phyloP scores from a whole-genome alignment of 2,797 vertebrate species.

The Pterois miles region DNA sequence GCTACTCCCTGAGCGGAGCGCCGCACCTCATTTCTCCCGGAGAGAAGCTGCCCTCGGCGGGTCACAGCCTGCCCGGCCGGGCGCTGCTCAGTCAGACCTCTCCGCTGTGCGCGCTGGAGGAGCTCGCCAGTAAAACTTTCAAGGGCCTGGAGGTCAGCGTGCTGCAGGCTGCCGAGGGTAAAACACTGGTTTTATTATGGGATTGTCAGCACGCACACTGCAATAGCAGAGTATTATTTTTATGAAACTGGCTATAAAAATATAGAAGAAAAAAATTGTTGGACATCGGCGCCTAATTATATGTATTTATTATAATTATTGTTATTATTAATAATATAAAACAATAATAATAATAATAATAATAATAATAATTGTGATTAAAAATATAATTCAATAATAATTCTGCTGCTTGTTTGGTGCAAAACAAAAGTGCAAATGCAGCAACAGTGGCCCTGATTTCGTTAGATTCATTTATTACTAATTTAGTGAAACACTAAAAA shows the following conservation, averaged over 20 bases:
- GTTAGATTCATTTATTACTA: background rate
- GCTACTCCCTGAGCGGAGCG: conserved; percentile 88
- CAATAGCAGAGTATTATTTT: background rate
- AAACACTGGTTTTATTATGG: conserved; percentile 14
- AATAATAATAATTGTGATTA: no score
- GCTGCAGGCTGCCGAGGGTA: conserved; percentile 88
- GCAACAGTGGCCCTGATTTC: background rate
- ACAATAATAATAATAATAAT: no score
- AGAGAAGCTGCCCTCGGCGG: conserved; percentile 86
- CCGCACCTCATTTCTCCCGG: conserved; percentile 84
- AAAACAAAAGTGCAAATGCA: background rate
- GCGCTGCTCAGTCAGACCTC: conserved; percentile 74
- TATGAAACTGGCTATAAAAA: background rate
- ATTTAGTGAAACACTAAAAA: background rate
- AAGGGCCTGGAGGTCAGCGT: conserved; percentile 86
- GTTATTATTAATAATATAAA: no score
- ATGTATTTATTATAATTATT: background rate
- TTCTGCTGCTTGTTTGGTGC: background rate
- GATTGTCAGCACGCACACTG: background rate
- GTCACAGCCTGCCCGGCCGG: conserved; percentile 85
- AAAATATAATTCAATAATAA: background rate
- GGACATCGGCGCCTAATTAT: background rate
- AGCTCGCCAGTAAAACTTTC: conserved; percentile 92
- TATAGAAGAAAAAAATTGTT: background rate
- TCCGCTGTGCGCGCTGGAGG: conserved; percentile 91